Base-by-base conservation (phyloP, 2,888 invertebrate genomes). In the Sesia bembeciformis region DNA sequence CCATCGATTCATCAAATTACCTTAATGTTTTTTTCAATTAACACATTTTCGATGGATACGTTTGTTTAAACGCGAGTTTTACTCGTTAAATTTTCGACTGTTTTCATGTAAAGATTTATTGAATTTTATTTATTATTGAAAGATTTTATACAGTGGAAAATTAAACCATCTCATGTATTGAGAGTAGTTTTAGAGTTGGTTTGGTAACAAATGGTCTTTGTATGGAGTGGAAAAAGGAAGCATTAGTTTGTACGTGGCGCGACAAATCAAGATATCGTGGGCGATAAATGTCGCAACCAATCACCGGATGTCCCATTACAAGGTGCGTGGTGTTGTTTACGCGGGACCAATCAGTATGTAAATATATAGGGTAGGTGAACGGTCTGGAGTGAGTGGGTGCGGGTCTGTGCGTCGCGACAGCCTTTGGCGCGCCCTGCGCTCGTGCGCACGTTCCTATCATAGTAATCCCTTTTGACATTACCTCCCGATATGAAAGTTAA, bases 341-440 rank as follows among this genome's bases (percentile, higher is more conserved):
- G 76, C 76, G 70, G 68, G 68, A 72, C 74, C 82, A 84, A 87
- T 87, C 86, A 83, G 80, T 84, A 85, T 87, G 85, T 78, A 81
- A 87, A 87, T 67, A 92, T 81, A 75, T 82, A 70, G 82, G 83
- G 81, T 86, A 79, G 84, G 83, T 84, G 86, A 88, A 85, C 69
- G 85, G 76, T 83, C 86, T 80, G 74, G 76, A 74, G 72, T 75
- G 84, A 76, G 87, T 85, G 85, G 84, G 87, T 75, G 86, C 72
- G 67, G 72, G 71, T 64, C 72, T 63, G 71, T 67, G 62, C 60
- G 60, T 58, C 62, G 70, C 68, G 70, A 74, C 82, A 86, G 86
- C 84, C 82, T 85, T 66, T 72, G 70, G 71, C 75, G 81, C 72
- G 79, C 67, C 66, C 71, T 74, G 81, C 75, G 76, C 76, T 76